A percentile compares a stretch with the other conserved stretches of the same genome.
Evolutionary conservation across 2,888 invertebrate species (phyloP).

Genomic region (Drosophila antonietae): DNA sequence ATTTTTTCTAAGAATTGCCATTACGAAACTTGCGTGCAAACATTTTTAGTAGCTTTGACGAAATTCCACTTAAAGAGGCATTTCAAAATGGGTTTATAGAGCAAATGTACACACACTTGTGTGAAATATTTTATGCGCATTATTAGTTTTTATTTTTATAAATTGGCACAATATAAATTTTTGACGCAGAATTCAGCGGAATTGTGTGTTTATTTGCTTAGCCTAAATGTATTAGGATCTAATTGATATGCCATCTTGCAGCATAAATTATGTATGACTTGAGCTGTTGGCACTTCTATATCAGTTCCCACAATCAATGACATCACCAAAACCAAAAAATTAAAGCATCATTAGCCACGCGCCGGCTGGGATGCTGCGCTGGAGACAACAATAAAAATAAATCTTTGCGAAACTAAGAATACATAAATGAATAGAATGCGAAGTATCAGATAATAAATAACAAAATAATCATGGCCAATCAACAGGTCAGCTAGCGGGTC

Average conservation of each 20-base stretch:
- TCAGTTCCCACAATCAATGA: slow-evolving; percentile 51
- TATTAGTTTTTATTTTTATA: slow-evolving; percentile 6
- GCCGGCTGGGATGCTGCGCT: slow-evolving; percentile 35
- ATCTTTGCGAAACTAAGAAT: slow-evolving; percentile 16
- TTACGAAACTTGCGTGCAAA: slow-evolving; percentile 41
- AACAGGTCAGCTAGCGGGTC: slow-evolving; percentile 27
- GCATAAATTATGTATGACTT: neutral
- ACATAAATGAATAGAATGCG: slow-evolving; percentile 15
- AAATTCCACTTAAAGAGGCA: slow-evolving; percentile 8
- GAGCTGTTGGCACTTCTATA: slow-evolving; percentile 23
- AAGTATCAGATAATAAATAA: slow-evolving; percentile 9
- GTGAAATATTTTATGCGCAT: neutral
- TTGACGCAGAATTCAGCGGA: neutral
- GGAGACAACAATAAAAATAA: slow-evolving; percentile 10
- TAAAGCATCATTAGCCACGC: slow-evolving; percentile 46
- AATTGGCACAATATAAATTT: neutral
- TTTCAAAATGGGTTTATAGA: slow-evolving; percentile 31
- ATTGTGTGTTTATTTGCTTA: neutral
- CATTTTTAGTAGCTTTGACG: slow-evolving; percentile 7
- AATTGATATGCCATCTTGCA: slow-evolving; percentile 14
- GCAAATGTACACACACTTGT: slow-evolving; percentile 18
- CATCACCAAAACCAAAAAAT: slow-evolving; percentile 59
- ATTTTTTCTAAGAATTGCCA: slow-evolving; percentile 27
- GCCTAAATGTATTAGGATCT: neutral
- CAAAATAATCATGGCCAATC: slow-evolving; percentile 12